Percentiles rank a stretch among this genome's conserved stretches.
Evolutionary conservation across 2,888 invertebrate species (phyloP).

Genomic region (Phasia obesa): DNA sequence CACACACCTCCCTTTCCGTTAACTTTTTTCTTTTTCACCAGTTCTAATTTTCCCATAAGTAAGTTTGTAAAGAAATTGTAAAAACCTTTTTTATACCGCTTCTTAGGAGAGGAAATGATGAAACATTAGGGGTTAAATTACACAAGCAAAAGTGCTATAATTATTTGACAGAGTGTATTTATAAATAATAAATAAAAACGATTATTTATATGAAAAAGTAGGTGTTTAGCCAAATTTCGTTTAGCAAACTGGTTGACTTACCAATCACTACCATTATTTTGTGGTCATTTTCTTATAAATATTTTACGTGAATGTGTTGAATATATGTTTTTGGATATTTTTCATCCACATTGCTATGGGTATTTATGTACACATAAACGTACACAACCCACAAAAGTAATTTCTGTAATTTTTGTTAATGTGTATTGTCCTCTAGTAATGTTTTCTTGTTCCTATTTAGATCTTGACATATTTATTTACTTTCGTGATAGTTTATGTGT

Average conservation of each 20-base stretch:
- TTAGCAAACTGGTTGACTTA: conserved; percentile 18
- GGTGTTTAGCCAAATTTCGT: conserved; percentile 16
- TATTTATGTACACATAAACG: conserved; percentile 2
- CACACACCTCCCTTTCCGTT: too few species aligned
- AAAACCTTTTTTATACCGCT: too few species aligned
- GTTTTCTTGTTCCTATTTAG: conserved; percentile 2
- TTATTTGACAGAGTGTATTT: too few species aligned
- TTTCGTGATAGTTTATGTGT: neutral
- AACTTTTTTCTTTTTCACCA: too few species aligned
- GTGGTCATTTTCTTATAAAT: conserved; percentile 52
- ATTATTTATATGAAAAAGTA: neutral
- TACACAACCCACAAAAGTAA: conserved; percentile 1
- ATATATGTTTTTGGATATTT: conserved; percentile 25
- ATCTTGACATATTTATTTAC: neutral
- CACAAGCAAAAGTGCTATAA: too few species aligned
- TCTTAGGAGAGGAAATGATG: too few species aligned
- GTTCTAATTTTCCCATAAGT: too few species aligned
- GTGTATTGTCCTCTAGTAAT: conserved; percentile 9
- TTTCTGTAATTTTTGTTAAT: neutral
- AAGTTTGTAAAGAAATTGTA: too few species aligned
- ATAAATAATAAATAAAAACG: neutral
- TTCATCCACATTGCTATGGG: conserved; percentile 48
- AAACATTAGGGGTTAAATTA: too few species aligned
- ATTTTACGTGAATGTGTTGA: conserved; percentile 47
- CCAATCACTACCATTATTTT: conserved; percentile 37